Conservation (phyloP, 2,113 vertebrate genomes). For the Oryzias javanicus region DNA sequence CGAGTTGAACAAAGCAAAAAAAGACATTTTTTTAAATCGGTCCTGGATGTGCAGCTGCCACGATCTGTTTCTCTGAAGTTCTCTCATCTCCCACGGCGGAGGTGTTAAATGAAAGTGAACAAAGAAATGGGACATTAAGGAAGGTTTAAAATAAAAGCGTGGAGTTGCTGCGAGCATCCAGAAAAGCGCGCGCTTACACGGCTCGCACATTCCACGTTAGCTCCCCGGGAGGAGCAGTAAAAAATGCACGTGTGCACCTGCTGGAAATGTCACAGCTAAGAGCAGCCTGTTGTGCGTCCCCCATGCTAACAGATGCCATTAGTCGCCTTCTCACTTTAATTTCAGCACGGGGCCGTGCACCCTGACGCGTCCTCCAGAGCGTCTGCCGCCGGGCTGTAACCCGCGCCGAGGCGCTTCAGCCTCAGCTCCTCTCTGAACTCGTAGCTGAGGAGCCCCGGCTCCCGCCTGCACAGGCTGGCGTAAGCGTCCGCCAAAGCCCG, state of each 20-base stretch:
- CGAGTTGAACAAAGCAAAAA: slow-evolving; percentile 9
- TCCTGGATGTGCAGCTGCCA: slow-evolving; percentile 53
- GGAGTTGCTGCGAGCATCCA: not conserved
- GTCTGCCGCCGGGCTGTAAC: not conserved
- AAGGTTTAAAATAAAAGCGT: not conserved
- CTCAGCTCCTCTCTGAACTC: slow-evolving; percentile 87
- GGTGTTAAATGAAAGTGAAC: slow-evolving; percentile 40
- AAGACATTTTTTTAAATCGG: slow-evolving; percentile 17
- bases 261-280: slow-evolving; percentile 66
- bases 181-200: not conserved
- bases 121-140: slow-evolving; percentile 42
- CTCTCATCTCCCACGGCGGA: slow-evolving; percentile 48
- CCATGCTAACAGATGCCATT: slow-evolving; percentile 35
- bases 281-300: slow-evolving; percentile 55
- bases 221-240: slow-evolving; percentile 16
- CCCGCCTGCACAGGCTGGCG: slow-evolving; percentile 79
- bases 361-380: not conserved
- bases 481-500: slow-evolving; percentile 84
- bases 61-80: slow-evolving; percentile 54
- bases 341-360: slow-evolving; percentile 12
- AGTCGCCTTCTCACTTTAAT: slow-evolving; percentile 15
- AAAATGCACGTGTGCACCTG: slow-evolving; percentile 68
- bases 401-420: slow-evolving; percentile 52
- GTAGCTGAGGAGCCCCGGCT: slow-evolving; percentile 80
- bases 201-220: slow-evolving; percentile 16